These are phyloP conservation scores for Centroberyx gerrardi DNA, from an alignment of 2,797 vertebrate genomes.

Conservation along the genomic window DNA sequence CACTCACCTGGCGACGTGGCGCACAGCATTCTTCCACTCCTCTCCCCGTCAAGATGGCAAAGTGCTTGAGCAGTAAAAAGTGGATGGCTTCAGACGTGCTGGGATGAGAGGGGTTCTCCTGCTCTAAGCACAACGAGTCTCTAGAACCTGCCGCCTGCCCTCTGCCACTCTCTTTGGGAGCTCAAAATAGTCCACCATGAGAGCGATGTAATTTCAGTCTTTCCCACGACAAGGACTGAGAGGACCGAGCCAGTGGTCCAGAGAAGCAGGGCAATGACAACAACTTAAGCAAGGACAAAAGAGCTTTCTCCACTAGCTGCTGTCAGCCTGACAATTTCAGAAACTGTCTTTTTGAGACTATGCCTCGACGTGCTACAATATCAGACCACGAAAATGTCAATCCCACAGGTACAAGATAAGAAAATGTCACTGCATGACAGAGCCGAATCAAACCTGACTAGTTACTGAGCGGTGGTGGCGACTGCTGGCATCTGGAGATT, in stretches of 20 bases:
- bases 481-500: constrained; percentile 78
- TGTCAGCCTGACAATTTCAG: constrained; percentile 41
- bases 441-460: constrained; percentile 60
- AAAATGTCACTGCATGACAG: constrained; percentile 36
- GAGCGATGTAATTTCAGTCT: constrained; percentile 91
- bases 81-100: constrained; percentile 71
- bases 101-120: constrained; percentile 77
- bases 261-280: constrained; percentile 72
- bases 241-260: constrained; percentile 71
- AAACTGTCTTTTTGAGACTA: constrained; percentile 12
- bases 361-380: constrained; percentile 13
- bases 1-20: constrained; percentile 86
- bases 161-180: constrained; percentile 86
- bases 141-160: constrained; percentile 85
- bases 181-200: constrained; percentile 89
- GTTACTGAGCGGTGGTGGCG: constrained; percentile 62
- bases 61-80: constrained; percentile 66
- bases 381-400: constrained; percentile 20
- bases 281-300: constrained; percentile 62
- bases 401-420: constrained; percentile 20
- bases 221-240: constrained; percentile 85
- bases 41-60: constrained; percentile 68
- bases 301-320: constrained; percentile 27
- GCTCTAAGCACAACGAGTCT: constrained; percentile 78
- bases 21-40: constrained; percentile 86